Percentiles rank a stretch among this genome's conserved stretches.
phyloP scores from a whole-genome alignment of 1,140 invertebrate species.

The Pachypeltis micranthus region DNA sequence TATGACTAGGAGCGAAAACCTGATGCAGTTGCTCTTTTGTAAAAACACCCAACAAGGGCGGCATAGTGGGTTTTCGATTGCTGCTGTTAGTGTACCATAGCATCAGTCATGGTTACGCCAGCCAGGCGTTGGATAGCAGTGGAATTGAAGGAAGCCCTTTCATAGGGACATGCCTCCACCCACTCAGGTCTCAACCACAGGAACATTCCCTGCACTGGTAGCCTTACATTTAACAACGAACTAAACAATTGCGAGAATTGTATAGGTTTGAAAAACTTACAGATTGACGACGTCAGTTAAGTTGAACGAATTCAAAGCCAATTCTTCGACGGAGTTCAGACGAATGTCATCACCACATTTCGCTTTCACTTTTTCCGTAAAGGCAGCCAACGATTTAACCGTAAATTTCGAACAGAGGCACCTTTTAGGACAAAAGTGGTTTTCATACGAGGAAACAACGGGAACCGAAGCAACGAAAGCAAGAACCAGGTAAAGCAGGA shows the following conservation, averaged over 20 bases:
- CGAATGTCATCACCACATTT: constrained; percentile 15
- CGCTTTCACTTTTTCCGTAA: constrained; percentile 12
- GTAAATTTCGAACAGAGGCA: constrained; percentile 8
- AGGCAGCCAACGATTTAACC: neutral
- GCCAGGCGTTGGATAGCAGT: too few relatives aligned
- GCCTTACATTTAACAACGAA: neutral
- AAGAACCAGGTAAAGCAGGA: too few relatives aligned
- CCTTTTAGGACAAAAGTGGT: neutral
- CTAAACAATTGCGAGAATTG: neutral
- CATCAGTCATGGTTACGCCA: too few relatives aligned
- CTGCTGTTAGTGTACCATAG: too few relatives aligned
- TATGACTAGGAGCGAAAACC: too few relatives aligned
- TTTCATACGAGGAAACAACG: too few relatives aligned
- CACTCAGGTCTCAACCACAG: neutral
- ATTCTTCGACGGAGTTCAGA: constrained; percentile 8
- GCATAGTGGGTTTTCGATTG: too few relatives aligned
- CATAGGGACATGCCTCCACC: too few relatives aligned
- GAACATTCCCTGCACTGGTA: neutral
- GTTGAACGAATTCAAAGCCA: constrained; percentile 13
- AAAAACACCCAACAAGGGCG: neutral
- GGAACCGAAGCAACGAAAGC: too few relatives aligned
- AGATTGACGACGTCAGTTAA: constrained; percentile 14
- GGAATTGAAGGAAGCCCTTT: too few relatives aligned
- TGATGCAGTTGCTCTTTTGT: neutral
- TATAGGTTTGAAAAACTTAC: constrained; percentile 10